A percentile compares a stretch with the other conserved stretches of the same genome.
phyloP scores from a whole-genome alignment of 2,797 vertebrate species.

The Lateolabrax maculatus region DNA sequence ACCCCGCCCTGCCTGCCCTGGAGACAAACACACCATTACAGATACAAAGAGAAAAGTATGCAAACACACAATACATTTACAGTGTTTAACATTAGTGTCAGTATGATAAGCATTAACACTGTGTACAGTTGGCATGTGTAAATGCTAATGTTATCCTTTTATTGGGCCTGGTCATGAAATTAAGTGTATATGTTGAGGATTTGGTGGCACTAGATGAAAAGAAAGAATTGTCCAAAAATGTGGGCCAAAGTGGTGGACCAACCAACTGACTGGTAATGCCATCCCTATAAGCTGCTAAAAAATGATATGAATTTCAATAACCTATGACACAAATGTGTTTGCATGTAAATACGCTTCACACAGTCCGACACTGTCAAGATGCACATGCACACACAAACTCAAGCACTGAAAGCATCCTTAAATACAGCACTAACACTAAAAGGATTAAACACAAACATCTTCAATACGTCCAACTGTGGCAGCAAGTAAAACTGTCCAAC shows the following conservation, averaged over 20 bases:
- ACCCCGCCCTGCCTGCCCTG: slow-evolving; percentile 90
- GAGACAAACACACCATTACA: slow-evolving; percentile 2
- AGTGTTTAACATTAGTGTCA: background rate
- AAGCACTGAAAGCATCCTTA: background rate
- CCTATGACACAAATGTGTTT: background rate
- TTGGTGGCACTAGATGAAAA: background rate
- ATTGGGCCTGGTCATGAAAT: background rate
- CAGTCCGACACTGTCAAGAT: background rate
- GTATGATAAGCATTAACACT: background rate
- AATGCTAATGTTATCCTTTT: too few species aligned
- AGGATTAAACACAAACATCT: background rate
- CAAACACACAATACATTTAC: background rate
- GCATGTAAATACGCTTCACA: background rate
- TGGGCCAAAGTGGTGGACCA: background rate
- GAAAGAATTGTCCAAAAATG: background rate
- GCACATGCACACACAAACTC: background rate
- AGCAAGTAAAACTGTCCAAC: background rate
- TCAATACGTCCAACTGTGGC: background rate
- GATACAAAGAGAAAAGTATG: background rate
- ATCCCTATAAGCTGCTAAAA: background rate
- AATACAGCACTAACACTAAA: background rate
- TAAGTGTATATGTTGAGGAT: background rate
- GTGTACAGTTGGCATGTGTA: background rate
- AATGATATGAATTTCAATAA: background rate
- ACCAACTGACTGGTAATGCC: too few species aligned